Percentiles rank a stretch among this genome's conserved stretches.
phyloP scores from a whole-genome alignment of 2,113 vertebrate species.

The Centropristis striata region DNA sequence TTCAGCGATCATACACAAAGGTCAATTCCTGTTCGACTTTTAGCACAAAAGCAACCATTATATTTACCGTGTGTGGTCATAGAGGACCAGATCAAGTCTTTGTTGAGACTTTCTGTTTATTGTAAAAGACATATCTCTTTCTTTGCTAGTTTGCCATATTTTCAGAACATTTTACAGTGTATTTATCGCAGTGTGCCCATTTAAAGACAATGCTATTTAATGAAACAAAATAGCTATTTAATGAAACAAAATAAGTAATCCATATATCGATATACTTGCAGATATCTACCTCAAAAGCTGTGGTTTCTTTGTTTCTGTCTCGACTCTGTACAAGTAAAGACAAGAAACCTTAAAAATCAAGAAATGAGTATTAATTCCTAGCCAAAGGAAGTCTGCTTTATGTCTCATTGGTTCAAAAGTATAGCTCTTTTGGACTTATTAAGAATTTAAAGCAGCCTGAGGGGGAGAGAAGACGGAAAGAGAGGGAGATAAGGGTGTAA shows the following conservation, averaged over 20 bases:
- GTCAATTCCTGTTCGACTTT: slow-evolving; percentile 15
- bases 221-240: background rate
- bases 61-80: background rate
- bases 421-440: slow-evolving; percentile 20
- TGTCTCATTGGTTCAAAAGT: slow-evolving; percentile 36
- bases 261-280: too few relatives aligned
- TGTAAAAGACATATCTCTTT: background rate
- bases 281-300: too few relatives aligned
- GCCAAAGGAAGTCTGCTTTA: slow-evolving; percentile 18
- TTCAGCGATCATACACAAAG: background rate
- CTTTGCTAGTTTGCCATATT: background rate
- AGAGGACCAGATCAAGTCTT: background rate
- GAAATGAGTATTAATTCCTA: background rate
- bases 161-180: background rate
- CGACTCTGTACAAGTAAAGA: background rate
- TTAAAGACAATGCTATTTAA: background rate
- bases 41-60: background rate
- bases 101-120: background rate
- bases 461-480: background rate
- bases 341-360: slow-evolving; percentile 5
- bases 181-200: background rate
- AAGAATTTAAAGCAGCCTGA: slow-evolving; percentile 34
- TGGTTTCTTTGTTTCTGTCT: background rate
- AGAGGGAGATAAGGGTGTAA: background rate
- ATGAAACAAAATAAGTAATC: too few relatives aligned